Evolutionary conservation across 1,140 invertebrate species (phyloP).

Genomic region (Pinna nobilis): DNA sequence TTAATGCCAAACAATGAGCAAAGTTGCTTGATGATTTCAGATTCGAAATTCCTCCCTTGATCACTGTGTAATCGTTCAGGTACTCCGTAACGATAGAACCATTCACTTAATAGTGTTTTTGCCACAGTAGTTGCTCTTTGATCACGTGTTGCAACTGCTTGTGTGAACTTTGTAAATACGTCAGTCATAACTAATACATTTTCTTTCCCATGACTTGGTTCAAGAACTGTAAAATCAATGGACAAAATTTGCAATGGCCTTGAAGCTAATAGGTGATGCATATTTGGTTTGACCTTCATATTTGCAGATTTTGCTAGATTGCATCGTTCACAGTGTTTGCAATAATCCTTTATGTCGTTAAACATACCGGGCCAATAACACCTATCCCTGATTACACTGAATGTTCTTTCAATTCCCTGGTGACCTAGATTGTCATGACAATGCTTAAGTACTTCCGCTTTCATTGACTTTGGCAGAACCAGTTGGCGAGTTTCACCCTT

Average conservation of each 20-base stretch:
- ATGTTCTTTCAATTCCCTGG: slow-evolving; percentile 19
- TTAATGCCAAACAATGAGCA: slow-evolving; percentile 12
- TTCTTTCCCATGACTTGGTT: slow-evolving; percentile 33
- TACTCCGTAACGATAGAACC: slow-evolving; percentile 12
- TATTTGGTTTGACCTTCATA: slow-evolving; percentile 7
- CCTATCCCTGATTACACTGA: background rate
- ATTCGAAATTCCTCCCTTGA: slow-evolving; percentile 24
- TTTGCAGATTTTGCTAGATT: slow-evolving; percentile 11
- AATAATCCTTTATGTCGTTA: slow-evolving; percentile 16
- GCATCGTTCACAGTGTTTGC: slow-evolving; percentile 29
- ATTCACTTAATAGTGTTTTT: slow-evolving; percentile 1
- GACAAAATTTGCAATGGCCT: slow-evolving; percentile 36
- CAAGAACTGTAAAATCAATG: slow-evolving; percentile 32
- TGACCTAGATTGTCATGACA: slow-evolving; percentile 31
- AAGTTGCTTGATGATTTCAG: slow-evolving; percentile 17
- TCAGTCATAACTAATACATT: slow-evolving; percentile 47
- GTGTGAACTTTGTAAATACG: slow-evolving; percentile 12
- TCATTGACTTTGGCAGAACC: background rate
- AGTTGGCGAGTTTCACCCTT: slow-evolving; percentile 1
- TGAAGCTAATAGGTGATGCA: slow-evolving; percentile 30
- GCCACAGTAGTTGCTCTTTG: slow-evolving; percentile 18
- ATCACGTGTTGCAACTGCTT: slow-evolving; percentile 18
- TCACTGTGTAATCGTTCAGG: slow-evolving; percentile 19
- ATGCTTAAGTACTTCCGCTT: background rate
- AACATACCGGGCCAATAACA: slow-evolving; percentile 40